Evolutionary conservation across 2,888 invertebrate species (phyloP).

Genomic region (Spisula subtruncata): DNA sequence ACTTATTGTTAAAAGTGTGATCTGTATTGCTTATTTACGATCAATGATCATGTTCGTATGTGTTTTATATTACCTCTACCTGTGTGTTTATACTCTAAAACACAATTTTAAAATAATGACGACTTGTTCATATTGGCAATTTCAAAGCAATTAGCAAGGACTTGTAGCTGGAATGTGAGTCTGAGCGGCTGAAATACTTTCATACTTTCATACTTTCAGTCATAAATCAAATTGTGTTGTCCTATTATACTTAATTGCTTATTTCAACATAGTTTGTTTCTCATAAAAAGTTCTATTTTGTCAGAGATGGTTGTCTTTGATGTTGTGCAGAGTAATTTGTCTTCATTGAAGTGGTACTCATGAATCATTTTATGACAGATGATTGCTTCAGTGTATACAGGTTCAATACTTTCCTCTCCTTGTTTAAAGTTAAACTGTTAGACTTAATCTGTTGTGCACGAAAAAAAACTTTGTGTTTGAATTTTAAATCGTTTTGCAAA

Average conservation of each 20-base stretch:
- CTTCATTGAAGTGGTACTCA: constrained; percentile 24
- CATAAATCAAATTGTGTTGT: constrained; percentile 10
- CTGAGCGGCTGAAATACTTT: background rate
- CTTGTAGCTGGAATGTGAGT: constrained; percentile 1
- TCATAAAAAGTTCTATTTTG: constrained; percentile 30
- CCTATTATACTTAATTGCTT: constrained; percentile 12
- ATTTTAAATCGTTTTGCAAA: background rate
- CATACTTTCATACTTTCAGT: no score
- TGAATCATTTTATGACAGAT: constrained; percentile 28
- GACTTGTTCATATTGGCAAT: constrained; percentile 15
- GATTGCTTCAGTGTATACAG: background rate
- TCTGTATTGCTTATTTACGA: background rate
- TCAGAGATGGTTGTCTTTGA: background rate
- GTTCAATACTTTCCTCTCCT: background rate
- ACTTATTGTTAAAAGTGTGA: background rate
- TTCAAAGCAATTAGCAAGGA: background rate
- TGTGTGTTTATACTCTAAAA: background rate
- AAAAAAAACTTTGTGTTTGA: background rate
- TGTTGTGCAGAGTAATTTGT: constrained; percentile 16
- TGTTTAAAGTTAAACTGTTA: background rate
- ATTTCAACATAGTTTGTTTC: constrained; percentile 10
- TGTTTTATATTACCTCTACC: background rate
- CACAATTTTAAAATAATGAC: background rate
- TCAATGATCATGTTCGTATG: background rate
- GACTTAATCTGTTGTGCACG: background rate